phyloP scores from a whole-genome alignment of 2,888 invertebrate genomes.

The Sepiola atlantica region DNA sequence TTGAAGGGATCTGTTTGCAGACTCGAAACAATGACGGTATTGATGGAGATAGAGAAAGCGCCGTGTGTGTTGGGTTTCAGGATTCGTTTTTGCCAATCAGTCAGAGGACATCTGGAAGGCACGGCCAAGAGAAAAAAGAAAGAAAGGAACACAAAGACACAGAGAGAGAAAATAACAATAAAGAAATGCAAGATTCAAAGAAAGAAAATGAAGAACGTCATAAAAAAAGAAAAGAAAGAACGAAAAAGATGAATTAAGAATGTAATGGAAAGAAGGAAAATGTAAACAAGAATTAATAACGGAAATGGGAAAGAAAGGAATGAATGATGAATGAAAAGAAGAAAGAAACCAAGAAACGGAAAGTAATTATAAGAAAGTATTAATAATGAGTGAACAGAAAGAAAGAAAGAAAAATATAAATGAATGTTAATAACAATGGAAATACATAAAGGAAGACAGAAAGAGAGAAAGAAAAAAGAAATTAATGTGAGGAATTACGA shows the following conservation, averaged over 20 bases:
- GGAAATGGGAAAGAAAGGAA: not conserved
- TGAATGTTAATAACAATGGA: not conserved
- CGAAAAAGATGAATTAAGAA: not conserved
- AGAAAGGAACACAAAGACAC: not conserved
- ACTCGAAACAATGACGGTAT: not conserved
- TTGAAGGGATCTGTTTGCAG: conserved; percentile 20
- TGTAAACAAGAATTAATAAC: not conserved
- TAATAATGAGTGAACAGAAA: not conserved
- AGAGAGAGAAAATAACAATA: no score
- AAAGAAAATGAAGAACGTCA: not conserved
- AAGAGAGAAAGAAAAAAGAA: not conserved
- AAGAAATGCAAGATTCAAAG: not conserved
- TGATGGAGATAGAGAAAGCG: not conserved
- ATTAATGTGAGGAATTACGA: not conserved
- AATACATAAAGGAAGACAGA: not conserved
- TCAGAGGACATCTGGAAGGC: not conserved
- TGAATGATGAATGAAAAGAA: no score
- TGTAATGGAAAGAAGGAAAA: not conserved
- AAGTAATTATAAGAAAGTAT: not conserved
- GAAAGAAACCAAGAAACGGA: not conserved
- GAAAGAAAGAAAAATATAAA: not conserved
- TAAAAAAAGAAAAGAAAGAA: not conserved
- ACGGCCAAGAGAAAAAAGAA: not conserved
- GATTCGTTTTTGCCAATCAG: conserved; percentile 18
- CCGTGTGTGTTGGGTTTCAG: not conserved